phyloP scores from a whole-genome alignment of 2,113 vertebrate genomes.

The Oenanthe oenanthe region DNA sequence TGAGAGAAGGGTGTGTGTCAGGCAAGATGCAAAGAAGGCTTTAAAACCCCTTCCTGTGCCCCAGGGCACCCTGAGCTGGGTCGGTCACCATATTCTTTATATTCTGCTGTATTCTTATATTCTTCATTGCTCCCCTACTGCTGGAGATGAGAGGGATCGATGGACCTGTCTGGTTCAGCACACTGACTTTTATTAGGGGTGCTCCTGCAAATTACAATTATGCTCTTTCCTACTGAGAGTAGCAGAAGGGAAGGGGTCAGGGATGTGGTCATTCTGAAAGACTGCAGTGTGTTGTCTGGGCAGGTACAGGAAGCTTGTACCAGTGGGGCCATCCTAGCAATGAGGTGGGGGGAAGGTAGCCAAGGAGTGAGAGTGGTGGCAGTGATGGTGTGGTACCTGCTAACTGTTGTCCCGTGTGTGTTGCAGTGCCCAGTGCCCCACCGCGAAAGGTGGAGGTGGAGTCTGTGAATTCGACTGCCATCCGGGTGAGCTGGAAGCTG shows the following conservation, averaged over 20 bases:
- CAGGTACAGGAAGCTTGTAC: background rate
- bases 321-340: rapidly evolving
- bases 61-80: background rate
- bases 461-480: slow-evolving; percentile 88
- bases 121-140: background rate
- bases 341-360: background rate
- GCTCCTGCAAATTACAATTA: background rate
- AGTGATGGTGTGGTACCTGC: background rate
- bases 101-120: background rate
- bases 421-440: slow-evolving; percentile 92
- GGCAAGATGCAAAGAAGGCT: background rate
- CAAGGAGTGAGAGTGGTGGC: background rate
- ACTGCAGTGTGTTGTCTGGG: background rate
- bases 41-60: background rate
- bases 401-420: background rate
- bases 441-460: slow-evolving; percentile 92
- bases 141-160: background rate
- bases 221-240: background rate
- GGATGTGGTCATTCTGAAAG: background rate
- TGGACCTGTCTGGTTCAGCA: background rate
- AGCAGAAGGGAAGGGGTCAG: background rate
- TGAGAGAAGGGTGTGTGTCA: background rate
- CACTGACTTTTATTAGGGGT: background rate
- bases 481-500: slow-evolving; percentile 90
- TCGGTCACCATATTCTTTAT: background rate